Percentiles rank a stretch among this genome's conserved stretches.
These are phyloP conservation scores for Psephotus haematonotus DNA, from an alignment of 2,113 vertebrate genomes.

Conservation along the genomic window DNA sequence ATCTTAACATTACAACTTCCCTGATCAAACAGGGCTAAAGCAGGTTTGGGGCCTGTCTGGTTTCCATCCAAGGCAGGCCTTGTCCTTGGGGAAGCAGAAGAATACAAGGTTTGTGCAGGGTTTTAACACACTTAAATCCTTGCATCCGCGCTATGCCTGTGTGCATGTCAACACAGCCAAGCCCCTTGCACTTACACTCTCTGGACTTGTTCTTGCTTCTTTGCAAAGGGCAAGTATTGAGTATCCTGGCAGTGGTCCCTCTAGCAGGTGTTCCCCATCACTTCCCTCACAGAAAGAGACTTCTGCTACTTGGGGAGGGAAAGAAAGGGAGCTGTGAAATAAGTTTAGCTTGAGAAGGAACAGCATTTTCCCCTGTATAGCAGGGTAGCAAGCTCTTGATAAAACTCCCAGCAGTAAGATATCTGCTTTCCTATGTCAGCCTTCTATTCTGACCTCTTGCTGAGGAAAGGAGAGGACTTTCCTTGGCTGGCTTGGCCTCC, in stretches of 20 bases:
- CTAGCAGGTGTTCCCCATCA: not conserved
- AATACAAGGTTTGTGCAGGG: not conserved
- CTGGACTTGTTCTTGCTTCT: not conserved
- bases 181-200: not conserved
- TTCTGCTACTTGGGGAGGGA: not conserved
- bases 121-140: not conserved
- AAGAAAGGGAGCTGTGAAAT: not conserved
- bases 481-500: conserved; percentile 9
- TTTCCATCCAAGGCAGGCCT: not conserved
- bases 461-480: conserved; percentile 26
- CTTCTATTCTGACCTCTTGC: conserved; percentile 23
- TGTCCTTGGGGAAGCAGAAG: not conserved
- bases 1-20: not conserved
- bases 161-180: not conserved
- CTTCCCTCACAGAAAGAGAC: not conserved
- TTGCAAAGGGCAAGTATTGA: not conserved
- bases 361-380: not conserved
- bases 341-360: conserved; percentile 4
- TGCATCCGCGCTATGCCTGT: not conserved
- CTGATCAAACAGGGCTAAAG: not conserved
- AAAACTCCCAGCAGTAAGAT: not conserved
- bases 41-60: not conserved
- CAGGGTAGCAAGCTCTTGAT: not conserved
- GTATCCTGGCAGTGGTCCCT: not conserved
- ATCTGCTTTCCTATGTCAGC: conserved; percentile 19